Percentiles rank a stretch among this genome's conserved stretches.
Evolutionary conservation across 2,797 vertebrate genomes (phyloP).

Genomic region (Oryzias sinensis): DNA sequence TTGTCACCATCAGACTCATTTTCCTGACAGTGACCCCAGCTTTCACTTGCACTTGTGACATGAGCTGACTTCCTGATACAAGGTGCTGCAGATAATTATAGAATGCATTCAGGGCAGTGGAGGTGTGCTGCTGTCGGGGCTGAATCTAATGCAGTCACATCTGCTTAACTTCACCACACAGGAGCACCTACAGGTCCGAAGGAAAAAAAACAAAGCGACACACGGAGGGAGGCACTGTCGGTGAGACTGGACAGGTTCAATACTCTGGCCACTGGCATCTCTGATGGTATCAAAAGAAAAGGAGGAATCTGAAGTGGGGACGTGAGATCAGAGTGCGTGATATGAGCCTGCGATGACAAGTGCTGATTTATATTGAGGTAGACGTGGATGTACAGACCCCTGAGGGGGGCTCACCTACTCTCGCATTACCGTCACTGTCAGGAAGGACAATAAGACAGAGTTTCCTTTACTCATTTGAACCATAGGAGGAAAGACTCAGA

Average conservation of each 20-base stretch:
- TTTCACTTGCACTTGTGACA: constrained; percentile 75
- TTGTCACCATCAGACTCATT: constrained; percentile 58
- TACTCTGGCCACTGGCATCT: constrained; percentile 72
- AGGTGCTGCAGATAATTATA: constrained; percentile 79
- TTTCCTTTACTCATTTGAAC: constrained; percentile 30
- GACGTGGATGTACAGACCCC: constrained; percentile 75
- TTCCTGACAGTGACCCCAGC: constrained; percentile 69
- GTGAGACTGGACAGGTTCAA: constrained; percentile 64
- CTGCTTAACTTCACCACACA: constrained; percentile 73
- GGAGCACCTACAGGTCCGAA: constrained; percentile 67
- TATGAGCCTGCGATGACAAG: constrained; percentile 81
- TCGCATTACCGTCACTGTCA: constrained; percentile 80
- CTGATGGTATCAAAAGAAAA: constrained; percentile 48
- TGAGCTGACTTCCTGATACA: constrained; percentile 64
- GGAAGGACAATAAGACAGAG: constrained; percentile 50
- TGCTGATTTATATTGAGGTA: constrained; percentile 79
- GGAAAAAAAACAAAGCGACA: constrained; percentile 57
- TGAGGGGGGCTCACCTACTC: constrained; percentile 74
- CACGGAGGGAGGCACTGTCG: constrained; percentile 45
- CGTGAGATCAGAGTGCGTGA: constrained; percentile 71
- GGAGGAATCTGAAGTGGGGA: constrained; percentile 61
- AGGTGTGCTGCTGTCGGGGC: constrained; percentile 70
- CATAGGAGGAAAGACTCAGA: constrained; percentile 16
- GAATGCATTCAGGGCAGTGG: constrained; percentile 73
- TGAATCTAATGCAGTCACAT: constrained; percentile 80